phyloP scores from a whole-genome alignment of 1,140 invertebrate genomes.

The Bombus waltoni region DNA sequence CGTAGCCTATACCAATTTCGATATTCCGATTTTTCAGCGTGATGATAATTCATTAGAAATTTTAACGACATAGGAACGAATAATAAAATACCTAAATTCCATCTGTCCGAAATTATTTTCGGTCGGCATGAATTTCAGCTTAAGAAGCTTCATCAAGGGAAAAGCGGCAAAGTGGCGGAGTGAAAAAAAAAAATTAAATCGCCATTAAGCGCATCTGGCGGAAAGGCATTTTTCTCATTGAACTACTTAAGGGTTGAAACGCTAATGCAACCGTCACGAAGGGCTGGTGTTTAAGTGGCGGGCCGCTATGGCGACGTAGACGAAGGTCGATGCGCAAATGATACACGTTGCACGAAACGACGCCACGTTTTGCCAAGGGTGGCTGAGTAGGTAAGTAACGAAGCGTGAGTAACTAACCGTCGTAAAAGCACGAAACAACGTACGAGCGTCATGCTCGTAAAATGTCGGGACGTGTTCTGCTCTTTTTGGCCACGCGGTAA shows the following conservation, averaged over 20 bases:
- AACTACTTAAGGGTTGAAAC: conserved; percentile 12
- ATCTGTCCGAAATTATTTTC: background rate
- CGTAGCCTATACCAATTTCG: too few species aligned
- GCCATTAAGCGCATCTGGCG: background rate
- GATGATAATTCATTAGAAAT: too few species aligned
- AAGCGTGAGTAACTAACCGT: conserved; percentile 68
- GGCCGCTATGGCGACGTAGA: background rate
- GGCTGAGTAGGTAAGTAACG: conserved; percentile 59
- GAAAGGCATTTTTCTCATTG: conserved; percentile 9
- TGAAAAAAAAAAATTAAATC: conserved; percentile 1
- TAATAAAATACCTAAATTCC: too few species aligned
- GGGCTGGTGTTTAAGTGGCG: background rate
- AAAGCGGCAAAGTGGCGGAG: background rate
- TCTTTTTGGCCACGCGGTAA: conserved; percentile 1
- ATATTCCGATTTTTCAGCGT: too few species aligned
- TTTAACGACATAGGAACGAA: too few species aligned
- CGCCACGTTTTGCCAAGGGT: conserved; percentile 46
- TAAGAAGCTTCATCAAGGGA: background rate
- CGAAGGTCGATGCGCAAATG: background rate
- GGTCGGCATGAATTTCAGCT: background rate
- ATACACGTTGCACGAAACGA: conserved; percentile 32
- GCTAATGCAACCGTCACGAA: background rate
- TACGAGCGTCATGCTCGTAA: conserved; percentile 55
- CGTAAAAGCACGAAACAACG: conserved; percentile 66
- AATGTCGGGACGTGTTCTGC: conserved; percentile 56